A percentile compares a stretch with the other conserved stretches of the same genome.
phyloP scores from a whole-genome alignment of 1,140 invertebrate species.

The Panulirus ornatus region DNA sequence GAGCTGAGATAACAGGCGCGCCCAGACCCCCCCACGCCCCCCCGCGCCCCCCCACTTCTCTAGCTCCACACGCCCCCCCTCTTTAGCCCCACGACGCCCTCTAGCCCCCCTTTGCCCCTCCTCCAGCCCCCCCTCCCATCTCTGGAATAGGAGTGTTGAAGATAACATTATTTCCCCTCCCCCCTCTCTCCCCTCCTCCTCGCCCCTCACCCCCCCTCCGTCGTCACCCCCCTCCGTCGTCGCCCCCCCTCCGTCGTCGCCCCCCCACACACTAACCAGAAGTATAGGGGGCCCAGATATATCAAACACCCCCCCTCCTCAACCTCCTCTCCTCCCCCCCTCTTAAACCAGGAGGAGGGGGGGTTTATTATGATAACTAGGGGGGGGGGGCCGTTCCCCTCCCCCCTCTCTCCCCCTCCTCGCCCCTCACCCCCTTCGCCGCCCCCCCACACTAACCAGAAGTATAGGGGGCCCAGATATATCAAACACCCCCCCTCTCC shows the following conservation, averaged over 20 bases:
- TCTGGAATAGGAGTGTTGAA: background rate
- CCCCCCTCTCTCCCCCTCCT: too few species aligned
- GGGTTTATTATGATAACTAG: too few species aligned
- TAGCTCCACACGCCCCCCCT: background rate
- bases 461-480: background rate
- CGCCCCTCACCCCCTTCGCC: too few species aligned
- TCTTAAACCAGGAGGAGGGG: too few species aligned
- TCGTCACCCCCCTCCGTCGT: background rate
- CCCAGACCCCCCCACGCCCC: background rate
- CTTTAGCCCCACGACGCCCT: background rate
- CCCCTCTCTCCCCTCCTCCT: background rate
- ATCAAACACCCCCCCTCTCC: background rate
- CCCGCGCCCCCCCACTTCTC: background rate
- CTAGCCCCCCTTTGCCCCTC: background rate
- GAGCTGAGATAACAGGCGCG: too few species aligned
- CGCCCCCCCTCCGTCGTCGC: background rate
- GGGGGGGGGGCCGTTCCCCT: too few species aligned
- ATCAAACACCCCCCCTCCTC: background rate
- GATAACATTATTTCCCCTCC: background rate
- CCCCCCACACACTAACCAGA: background rate
- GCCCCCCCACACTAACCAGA: background rate
- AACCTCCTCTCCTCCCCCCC: background rate
- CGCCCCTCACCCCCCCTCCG: background rate
- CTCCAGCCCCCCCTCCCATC: background rate
- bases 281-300: too few species aligned